Evolutionary conservation across 2,888 invertebrate species (phyloP).

Genomic region (Lasioglossum morio): DNA sequence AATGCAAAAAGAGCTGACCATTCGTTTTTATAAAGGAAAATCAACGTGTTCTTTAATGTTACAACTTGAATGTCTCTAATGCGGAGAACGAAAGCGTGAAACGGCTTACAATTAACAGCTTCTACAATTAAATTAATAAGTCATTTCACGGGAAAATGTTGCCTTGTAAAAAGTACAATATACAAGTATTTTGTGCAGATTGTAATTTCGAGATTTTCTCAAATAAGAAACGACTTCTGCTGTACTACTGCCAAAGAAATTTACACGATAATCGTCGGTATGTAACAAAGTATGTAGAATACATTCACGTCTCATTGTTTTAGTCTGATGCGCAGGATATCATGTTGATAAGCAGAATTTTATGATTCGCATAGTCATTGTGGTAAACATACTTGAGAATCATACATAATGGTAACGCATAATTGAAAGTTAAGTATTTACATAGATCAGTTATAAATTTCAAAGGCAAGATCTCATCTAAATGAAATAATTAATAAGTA

Average conservation of each 20-base stretch:
- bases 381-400: slow-evolving; percentile 42
- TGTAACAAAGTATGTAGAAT: slow-evolving; percentile 10
- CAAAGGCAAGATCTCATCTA: slow-evolving; percentile 28
- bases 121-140: slow-evolving; percentile 21
- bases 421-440: slow-evolving; percentile 39
- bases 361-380: slow-evolving; percentile 37
- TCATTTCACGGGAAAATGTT: slow-evolving; percentile 22
- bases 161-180: slow-evolving; percentile 54
- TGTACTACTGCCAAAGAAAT: slow-evolving; percentile 27
- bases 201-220: slow-evolving; percentile 28
- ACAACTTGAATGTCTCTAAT: slow-evolving; percentile 1
- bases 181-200: slow-evolving; percentile 41
- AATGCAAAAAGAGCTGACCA: slow-evolving; percentile 23
- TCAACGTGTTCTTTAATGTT: slow-evolving; percentile 18
- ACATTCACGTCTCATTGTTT: slow-evolving; percentile 11
- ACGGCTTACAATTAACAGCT: not conserved
- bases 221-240: slow-evolving; percentile 6
- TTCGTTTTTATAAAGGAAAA: slow-evolving; percentile 32
- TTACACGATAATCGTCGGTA: slow-evolving; percentile 21
- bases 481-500: slow-evolving; percentile 15
- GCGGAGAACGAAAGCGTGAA: slow-evolving; percentile 4
- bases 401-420: slow-evolving; percentile 33
- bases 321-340: slow-evolving; percentile 3
- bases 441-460: not conserved
- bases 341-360: slow-evolving; percentile 25